These are phyloP conservation scores for Odobenus rosmarus DNA, from an alignment of 2,113 vertebrate genomes.

Conservation along the genomic window DNA sequence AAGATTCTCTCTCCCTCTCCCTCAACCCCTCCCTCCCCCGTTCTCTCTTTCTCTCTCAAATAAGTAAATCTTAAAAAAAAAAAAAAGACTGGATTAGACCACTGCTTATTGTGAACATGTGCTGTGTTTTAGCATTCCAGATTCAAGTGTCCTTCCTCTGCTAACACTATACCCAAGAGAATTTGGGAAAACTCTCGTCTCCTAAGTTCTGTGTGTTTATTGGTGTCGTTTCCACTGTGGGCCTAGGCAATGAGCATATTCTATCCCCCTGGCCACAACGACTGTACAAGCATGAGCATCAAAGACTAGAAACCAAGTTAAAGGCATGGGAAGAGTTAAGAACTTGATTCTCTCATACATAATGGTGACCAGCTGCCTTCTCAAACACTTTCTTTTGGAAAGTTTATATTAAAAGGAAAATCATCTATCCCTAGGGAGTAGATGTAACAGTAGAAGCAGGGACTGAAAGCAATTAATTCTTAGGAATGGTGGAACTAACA, in stretches of 20 bases:
- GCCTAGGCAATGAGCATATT: neutral
- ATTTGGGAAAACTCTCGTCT: slow-evolving; percentile 2
- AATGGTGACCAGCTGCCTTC: neutral
- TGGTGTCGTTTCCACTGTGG: neutral
- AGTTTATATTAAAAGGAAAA: neutral
- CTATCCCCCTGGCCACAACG: neutral
- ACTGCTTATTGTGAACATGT: neutral
- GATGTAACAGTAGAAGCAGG: neutral
- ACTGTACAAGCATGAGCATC: neutral
- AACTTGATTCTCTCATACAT: neutral
- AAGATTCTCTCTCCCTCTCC: neutral
- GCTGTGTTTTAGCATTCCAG: neutral
- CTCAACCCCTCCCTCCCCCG: neutral
- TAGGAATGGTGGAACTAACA: neutral
- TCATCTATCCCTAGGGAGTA: neutral
- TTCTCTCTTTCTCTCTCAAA: neutral
- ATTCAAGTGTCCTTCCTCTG: neutral
- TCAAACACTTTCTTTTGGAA: neutral
- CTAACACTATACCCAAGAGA: neutral
- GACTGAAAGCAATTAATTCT: neutral
- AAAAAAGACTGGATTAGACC: neutral
- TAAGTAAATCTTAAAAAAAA: neutral
- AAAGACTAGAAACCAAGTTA: slow-evolving; percentile 3
- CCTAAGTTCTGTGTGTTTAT: neutral
- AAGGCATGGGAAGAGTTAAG: neutral